Evolutionary conservation across 2,113 vertebrate species (phyloP).

Genomic region (Pseudopodoces humilis): DNA sequence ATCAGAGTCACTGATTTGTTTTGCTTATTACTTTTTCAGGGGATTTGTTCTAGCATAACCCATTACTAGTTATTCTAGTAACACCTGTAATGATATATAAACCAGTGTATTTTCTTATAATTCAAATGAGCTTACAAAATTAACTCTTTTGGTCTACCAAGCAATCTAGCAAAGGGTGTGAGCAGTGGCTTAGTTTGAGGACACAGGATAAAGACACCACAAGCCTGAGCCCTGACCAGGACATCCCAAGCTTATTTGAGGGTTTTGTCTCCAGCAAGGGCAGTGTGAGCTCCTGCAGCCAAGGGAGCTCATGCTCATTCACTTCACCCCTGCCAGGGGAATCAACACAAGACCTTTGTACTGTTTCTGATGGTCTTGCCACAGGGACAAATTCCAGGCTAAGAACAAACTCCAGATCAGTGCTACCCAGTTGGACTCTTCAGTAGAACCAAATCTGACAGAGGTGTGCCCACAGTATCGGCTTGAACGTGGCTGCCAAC

Average conservation of each 20-base stretch:
- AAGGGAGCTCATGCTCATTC: not conserved
- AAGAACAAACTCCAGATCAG: slow-evolving; percentile 34
- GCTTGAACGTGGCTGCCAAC: not conserved
- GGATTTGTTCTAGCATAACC: not conserved
- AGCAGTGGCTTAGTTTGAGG: not conserved
- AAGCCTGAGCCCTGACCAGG: not conserved
- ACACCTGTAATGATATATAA: not conserved
- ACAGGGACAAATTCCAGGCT: slow-evolving; percentile 42
- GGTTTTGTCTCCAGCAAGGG: not conserved
- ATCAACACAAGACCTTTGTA: slow-evolving; percentile 31
- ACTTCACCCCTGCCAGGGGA: not conserved
- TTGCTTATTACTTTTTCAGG: not conserved
- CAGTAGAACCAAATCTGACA: not conserved
- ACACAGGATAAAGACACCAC: not conserved
- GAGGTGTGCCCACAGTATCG: not conserved
- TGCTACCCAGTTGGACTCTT: not conserved
- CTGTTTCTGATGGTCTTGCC: not conserved
- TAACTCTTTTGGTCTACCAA: not conserved
- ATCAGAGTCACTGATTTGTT: not conserved
- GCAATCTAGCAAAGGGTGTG: not conserved
- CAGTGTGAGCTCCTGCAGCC: not conserved
- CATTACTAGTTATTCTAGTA: not conserved
- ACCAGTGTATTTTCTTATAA: not conserved
- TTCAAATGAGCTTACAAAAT: not conserved
- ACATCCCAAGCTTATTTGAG: not conserved